Evolutionary conservation across 2,113 vertebrate species (phyloP).

Genomic region (Triplophysa rosa): DNA sequence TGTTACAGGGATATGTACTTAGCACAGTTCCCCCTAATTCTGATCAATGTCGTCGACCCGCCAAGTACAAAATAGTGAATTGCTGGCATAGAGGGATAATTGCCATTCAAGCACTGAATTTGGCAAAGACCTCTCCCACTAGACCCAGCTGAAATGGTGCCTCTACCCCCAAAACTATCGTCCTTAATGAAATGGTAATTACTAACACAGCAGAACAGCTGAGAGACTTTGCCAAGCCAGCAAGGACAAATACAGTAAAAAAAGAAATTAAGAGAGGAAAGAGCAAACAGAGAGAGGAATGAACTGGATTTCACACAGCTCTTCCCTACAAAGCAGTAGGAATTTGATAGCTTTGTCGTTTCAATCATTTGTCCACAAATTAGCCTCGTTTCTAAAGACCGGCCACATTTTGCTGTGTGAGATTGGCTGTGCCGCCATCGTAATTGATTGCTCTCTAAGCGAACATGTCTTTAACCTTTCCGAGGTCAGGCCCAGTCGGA

Average conservation of each 20-base stretch:
- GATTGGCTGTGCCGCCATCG: slow-evolving; percentile 68
- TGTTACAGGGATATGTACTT: slow-evolving; percentile 63
- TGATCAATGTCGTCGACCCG: slow-evolving; percentile 66
- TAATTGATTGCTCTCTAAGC: slow-evolving; percentile 81
- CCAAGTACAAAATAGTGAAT: slow-evolving; percentile 76
- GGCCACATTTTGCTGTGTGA: slow-evolving; percentile 60
- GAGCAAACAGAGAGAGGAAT: slow-evolving; percentile 30
- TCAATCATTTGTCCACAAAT: slow-evolving; percentile 41
- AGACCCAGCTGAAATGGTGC: slow-evolving; percentile 75
- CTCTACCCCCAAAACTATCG: slow-evolving; percentile 77
- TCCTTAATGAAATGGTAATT: slow-evolving; percentile 80
- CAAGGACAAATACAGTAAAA: slow-evolving; percentile 44
- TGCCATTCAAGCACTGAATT: slow-evolving; percentile 71
- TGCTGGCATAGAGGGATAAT: slow-evolving; percentile 72
- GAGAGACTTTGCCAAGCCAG: slow-evolving; percentile 69
- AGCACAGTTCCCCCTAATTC: slow-evolving; percentile 62
- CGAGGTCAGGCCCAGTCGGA: slow-evolving; percentile 78
- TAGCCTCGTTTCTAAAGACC: slow-evolving; percentile 31
- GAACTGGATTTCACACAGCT: slow-evolving; percentile 64
- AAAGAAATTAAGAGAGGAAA: slow-evolving; percentile 21
- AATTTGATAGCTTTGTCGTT: slow-evolving; percentile 47
- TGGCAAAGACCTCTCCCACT: slow-evolving; percentile 71
- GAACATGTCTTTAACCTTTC: slow-evolving; percentile 81
- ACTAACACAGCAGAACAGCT: slow-evolving; percentile 78
- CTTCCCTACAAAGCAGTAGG: slow-evolving; percentile 66